phyloP scores from a whole-genome alignment of 2,113 vertebrate genomes.

The Syrmaticus mikado region DNA sequence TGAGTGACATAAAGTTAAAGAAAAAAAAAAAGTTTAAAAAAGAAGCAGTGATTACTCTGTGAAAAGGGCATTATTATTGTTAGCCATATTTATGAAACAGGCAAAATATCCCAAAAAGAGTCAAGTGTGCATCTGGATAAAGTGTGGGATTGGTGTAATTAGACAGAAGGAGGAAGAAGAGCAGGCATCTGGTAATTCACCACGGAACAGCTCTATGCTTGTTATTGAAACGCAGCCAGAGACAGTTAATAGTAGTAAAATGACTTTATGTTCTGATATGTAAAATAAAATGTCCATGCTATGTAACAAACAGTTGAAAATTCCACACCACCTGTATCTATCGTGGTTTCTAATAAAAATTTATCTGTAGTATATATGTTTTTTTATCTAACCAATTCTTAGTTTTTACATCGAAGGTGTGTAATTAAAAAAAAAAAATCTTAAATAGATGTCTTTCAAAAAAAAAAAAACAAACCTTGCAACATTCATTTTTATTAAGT shows the following conservation, averaged over 20 bases:
- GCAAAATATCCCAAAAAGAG: background rate
- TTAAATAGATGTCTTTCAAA: constrained; percentile 83
- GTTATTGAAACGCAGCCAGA: constrained; percentile 75
- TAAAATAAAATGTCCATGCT: constrained; percentile 82
- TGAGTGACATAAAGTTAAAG: background rate
- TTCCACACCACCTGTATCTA: constrained; percentile 73
- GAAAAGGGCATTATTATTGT: background rate
- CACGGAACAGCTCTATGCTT: background rate
- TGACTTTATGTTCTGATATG: constrained; percentile 82
- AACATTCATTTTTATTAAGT: constrained; percentile 80
- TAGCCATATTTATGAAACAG: background rate
- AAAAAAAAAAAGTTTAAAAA: background rate
- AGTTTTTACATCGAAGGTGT: constrained; percentile 78
- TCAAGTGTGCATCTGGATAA: background rate
- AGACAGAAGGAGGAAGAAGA: background rate
- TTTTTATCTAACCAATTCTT: constrained; percentile 76
- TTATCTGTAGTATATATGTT: constrained; percentile 75
- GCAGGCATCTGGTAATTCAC: background rate
- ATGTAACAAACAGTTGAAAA: constrained; percentile 76
- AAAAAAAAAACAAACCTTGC: constrained; percentile 50
- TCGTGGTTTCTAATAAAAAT: constrained; percentile 81
- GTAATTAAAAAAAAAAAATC: constrained; percentile 73
- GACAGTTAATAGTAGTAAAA: constrained; percentile 76
- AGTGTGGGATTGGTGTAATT: background rate
- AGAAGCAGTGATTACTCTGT: background rate